Conservation (phyloP, 1,140 invertebrate species). For the Aphidius ervi region DNA sequence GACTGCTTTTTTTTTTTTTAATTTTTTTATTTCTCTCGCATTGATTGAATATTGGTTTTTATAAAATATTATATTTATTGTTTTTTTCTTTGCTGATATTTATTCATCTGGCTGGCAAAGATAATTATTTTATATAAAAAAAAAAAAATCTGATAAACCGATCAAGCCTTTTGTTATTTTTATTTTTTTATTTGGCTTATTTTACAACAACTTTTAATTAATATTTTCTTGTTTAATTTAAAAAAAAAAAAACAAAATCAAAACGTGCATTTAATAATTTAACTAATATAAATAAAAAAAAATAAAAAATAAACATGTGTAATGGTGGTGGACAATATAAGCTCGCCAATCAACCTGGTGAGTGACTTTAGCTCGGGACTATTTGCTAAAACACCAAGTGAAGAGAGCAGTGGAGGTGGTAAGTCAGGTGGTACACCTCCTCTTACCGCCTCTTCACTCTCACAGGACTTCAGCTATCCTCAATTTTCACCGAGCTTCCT, state of each 20-base stretch:
- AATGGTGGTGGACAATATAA: slow-evolving; percentile 51
- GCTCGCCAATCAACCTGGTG: slow-evolving; percentile 85
- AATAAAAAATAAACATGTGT: slow-evolving; percentile 43
- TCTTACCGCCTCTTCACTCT: slow-evolving; percentile 51
- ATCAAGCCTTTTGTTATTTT: not conserved
- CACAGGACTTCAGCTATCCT: slow-evolving; percentile 50
- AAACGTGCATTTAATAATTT: not conserved
- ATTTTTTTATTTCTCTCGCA: too few relatives aligned
- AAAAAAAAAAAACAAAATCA: too few relatives aligned
- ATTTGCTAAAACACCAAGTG: slow-evolving; percentile 82
- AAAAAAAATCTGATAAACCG: not conserved
- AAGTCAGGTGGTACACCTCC: slow-evolving; percentile 50
- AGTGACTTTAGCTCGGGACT: slow-evolving; percentile 80
- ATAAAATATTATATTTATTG: not conserved
- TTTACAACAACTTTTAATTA: too few relatives aligned
- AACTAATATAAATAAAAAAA: slow-evolving; percentile 7
- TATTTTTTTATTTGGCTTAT: too few relatives aligned
- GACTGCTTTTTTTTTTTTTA: too few relatives aligned
- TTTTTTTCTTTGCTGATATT: too few relatives aligned
- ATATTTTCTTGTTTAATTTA: too few relatives aligned
- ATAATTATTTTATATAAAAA: too few relatives aligned
- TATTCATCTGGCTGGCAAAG: too few relatives aligned
- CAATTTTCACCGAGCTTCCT: slow-evolving; percentile 49
- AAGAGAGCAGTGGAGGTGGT: slow-evolving; percentile 67
- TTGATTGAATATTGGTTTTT: not conserved